Conservation (phyloP, 2,888 invertebrate species). For the Oligia latruncula region DNA sequence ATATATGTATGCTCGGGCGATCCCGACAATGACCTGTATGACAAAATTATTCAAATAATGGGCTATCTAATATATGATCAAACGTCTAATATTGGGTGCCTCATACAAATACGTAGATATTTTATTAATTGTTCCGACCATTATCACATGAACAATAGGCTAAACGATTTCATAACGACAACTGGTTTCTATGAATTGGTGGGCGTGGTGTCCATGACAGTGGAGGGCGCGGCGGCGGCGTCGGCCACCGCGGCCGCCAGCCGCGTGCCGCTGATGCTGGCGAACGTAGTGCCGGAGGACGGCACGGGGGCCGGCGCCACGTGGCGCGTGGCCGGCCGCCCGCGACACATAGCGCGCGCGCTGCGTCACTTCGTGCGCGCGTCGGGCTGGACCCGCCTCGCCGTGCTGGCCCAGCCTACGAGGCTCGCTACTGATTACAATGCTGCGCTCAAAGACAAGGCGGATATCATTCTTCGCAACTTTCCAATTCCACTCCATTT, state of each 20-base stretch:
- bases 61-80: rapidly evolving
- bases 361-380: slow-evolving; percentile 20
- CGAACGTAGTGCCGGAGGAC: slow-evolving; percentile 48
- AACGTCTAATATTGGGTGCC: not conserved
- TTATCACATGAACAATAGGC: slow-evolving; percentile 3
- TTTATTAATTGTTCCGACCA: slow-evolving; percentile 22
- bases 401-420: slow-evolving; percentile 31
- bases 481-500: not conserved
- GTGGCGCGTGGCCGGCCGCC: slow-evolving; percentile 48
- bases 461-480: not conserved
- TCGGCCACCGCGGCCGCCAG: slow-evolving; percentile 22
- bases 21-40: not conserved
- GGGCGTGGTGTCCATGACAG: slow-evolving; percentile 40
- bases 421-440: slow-evolving; percentile 8
- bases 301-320: not conserved
- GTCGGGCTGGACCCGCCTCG: slow-evolving; percentile 43
- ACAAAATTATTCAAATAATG: rapidly evolving
- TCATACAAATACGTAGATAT: not conserved
- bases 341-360: slow-evolving; percentile 43
- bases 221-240: slow-evolving; percentile 29
- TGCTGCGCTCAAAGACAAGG: not conserved
- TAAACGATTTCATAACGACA: not conserved
- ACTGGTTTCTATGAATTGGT: not conserved
- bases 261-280: not conserved
- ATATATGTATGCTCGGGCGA: slow-evolving; percentile 5